Conservation (phyloP, 2,797 vertebrate genomes). For the Jordanella pulchra region DNA sequence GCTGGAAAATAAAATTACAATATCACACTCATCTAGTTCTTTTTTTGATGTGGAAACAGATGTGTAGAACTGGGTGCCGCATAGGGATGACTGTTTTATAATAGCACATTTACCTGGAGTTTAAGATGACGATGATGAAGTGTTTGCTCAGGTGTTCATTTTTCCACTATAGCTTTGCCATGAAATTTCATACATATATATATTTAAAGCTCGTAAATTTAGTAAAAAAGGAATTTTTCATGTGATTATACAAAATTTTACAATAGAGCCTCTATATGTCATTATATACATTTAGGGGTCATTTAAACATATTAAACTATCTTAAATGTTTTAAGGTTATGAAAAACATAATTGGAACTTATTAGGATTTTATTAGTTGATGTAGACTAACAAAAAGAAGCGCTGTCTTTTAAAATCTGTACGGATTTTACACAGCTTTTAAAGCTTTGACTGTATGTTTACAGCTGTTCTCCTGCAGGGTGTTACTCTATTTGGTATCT, state of each 20-base stretch:
- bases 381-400: background rate
- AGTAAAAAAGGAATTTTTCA: background rate
- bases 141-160: background rate
- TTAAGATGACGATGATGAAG: background rate
- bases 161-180: background rate
- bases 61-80: constrained; percentile 11
- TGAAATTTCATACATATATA: too few species aligned
- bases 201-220: background rate
- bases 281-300: background rate
- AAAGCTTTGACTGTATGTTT: background rate
- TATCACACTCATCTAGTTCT: background rate
- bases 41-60: constrained; percentile 5
- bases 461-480: background rate
- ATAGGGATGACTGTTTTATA: constrained; percentile 6
- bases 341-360: too few species aligned
- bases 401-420: background rate
- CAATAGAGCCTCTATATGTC: background rate
- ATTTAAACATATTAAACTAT: background rate
- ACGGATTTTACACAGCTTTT: background rate
- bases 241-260: background rate
- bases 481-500: background rate
- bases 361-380: background rate
- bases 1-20: constrained; percentile 4
- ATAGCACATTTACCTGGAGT: constrained; percentile 2
- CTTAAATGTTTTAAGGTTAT: background rate